Evolutionary conservation across 92 coral and sea anemone genomes (phyloP).

Genomic region (Porites rus): DNA sequence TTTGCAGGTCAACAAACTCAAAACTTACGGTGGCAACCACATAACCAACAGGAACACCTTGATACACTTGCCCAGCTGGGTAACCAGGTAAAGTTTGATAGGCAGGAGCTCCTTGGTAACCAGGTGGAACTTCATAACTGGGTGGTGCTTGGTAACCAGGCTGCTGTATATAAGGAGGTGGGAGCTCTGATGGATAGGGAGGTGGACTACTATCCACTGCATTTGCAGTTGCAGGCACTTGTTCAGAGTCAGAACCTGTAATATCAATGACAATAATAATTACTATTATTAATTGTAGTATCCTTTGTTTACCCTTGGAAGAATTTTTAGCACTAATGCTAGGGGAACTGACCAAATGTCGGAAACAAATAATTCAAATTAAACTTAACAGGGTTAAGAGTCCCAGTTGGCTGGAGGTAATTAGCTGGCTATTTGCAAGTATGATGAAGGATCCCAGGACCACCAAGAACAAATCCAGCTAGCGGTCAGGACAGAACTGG

Average conservation of each 20-base stretch:
- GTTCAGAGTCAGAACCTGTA: neutral
- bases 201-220: conserved; percentile 14
- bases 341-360: no score
- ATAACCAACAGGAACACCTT: conserved; percentile 26
- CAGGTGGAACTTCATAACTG: conserved; percentile 46
- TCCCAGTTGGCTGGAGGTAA: no score
- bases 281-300: neutral
- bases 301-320: no score
- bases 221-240: conserved; percentile 12
- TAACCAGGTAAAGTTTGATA: conserved; percentile 33
- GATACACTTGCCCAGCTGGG: conserved; percentile 28
- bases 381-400: no score
- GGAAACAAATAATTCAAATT: no score
- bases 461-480: no score
- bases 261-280: neutral
- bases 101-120: conserved; percentile 36
- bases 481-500: no score
- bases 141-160: conserved; percentile 43
- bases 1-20: neutral
- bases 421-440: no score
- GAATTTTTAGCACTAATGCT: no score
- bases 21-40: conserved; percentile 45
- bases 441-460: no score
- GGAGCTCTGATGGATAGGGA: conserved; percentile 15
- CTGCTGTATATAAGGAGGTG: conserved; percentile 9